Evolutionary conservation across 2,888 invertebrate genomes (phyloP).

Genomic region (Athalia cordata): DNA sequence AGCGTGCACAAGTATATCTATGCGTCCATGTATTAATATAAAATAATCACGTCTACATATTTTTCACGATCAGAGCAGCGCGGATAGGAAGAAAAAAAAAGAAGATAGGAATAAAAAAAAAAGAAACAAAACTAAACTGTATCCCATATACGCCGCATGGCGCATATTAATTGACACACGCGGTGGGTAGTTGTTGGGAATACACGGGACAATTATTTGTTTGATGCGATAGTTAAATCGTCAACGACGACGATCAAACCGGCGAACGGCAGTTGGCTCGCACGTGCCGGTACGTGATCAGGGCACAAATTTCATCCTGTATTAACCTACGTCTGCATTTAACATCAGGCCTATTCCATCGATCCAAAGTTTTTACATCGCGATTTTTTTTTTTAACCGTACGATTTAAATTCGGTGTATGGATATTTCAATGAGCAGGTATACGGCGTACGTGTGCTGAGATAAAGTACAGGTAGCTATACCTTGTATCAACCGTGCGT

Average conservation of each 20-base stretch:
- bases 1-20: no score
- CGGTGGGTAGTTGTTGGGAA: neutral
- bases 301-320: neutral
- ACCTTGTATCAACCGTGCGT: neutral
- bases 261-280: conserved; percentile 19
- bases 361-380: no score
- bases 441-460: neutral
- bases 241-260: neutral
- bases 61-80: neutral
- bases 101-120: neutral
- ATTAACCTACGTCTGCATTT: neutral
- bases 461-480: no score
- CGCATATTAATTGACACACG: no score
- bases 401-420: neutral
- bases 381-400: neutral
- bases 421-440: neutral
- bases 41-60: neutral
- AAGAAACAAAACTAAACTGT: neutral
- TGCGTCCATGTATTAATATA: no score
- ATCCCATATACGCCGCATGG: no score
- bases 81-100: neutral
- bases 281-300: conserved; percentile 37
- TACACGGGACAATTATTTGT: neutral
- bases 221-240: conserved; percentile 14
- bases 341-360: no score